A percentile compares a stretch with the other conserved stretches of the same genome.
phyloP scores from a whole-genome alignment of 1,140 invertebrate species.

The Zaprionus camerounensis region DNA sequence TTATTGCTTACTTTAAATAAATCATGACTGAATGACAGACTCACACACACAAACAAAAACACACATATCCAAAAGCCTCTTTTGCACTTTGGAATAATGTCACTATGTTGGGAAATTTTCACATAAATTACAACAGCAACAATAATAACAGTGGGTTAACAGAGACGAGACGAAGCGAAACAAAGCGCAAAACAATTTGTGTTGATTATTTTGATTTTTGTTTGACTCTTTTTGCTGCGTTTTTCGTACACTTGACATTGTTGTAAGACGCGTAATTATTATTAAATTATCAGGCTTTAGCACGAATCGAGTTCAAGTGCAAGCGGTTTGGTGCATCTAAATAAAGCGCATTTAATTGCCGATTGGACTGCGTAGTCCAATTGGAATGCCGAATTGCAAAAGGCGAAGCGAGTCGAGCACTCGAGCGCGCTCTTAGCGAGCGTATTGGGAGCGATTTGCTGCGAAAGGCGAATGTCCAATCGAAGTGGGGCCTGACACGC shows the following conservation, averaged over 20 bases:
- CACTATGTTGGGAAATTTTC: slow-evolving; percentile 45
- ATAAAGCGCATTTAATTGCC: slow-evolving; percentile 78
- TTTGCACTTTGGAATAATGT: slow-evolving; percentile 24
- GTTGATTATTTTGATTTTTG: slow-evolving; percentile 27
- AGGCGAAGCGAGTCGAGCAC: slow-evolving; percentile 27
- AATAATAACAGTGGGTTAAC: slow-evolving; percentile 2
- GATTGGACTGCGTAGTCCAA: slow-evolving; percentile 25
- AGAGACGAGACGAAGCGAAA: slow-evolving; percentile 21
- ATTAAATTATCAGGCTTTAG: slow-evolving; percentile 31
- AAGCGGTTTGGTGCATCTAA: slow-evolving; percentile 53
- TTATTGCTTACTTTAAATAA: slow-evolving; percentile 56
- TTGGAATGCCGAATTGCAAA: slow-evolving; percentile 11
- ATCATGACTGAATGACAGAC: slow-evolving; percentile 45
- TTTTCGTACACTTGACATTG: slow-evolving; percentile 74
- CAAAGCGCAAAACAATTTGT: slow-evolving; percentile 42
- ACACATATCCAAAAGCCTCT: slow-evolving; percentile 16
- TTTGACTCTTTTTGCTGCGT: slow-evolving; percentile 13
- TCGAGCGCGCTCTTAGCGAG: neutral
- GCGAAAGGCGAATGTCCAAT: slow-evolving; percentile 6
- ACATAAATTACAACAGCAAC: slow-evolving; percentile 10
- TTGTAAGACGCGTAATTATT: slow-evolving; percentile 61
- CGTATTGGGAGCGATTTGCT: slow-evolving; percentile 2
- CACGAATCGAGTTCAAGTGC: slow-evolving; percentile 70
- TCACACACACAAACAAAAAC: neutral
- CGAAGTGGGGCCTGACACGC: neutral